Base-by-base conservation (phyloP, 37 sponge, comb jelly and placozoan species). In the Halisarca cf. caerulea region DNA sequence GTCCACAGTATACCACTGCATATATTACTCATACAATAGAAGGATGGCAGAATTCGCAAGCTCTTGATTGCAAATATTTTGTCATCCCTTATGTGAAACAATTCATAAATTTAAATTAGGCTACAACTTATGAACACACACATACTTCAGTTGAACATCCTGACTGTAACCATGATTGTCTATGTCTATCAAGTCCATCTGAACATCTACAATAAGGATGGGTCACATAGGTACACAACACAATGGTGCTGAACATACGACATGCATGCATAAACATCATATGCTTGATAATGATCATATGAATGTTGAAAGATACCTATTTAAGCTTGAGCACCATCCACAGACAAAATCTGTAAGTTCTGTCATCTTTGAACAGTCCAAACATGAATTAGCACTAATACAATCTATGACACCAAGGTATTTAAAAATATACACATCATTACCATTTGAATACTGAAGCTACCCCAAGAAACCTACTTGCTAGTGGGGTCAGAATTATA, bases 121-220 rank as follows among this genome's bases (percentile, higher is more conserved):
- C n/a, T n/a, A n/a, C n/a, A n/a, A n/a, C n/a, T n/a, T n/a, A n/a
- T n/a, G n/a, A n/a, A n/a, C n/a, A 61, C 30, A 30, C 17, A 86
- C 87, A 73, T 38, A 91, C 91, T 0, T 89, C 47, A 25, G 17
- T 18, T 38, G 20, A 2, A 68, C 94, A 94, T 15, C 87, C 84
- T 51, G 53, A 38, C 23, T 58, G 38, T 9, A 88, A 24, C 94
- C 94, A 94, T 14, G 80, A 83, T 34, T 94, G 94, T n/a, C 87
- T 82, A 66, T 85, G 81, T 43, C 94, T 32, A 64, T 94, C 94
- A 25, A 94, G 9, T 21, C 94, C 94, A 83, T 94, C 94, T 54
- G 94, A 94, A 45, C 94, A 94, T 53, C 94, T 94, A n/a, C n/a
- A n/a, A n/a, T n/a, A n/a, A n/a, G n/a, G n/a, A n/a, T n/a, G n/a